These are phyloP conservation scores for Lindbergichthys nudifrons DNA, from an alignment of 2,797 vertebrate genomes.

Conservation along the genomic window DNA sequence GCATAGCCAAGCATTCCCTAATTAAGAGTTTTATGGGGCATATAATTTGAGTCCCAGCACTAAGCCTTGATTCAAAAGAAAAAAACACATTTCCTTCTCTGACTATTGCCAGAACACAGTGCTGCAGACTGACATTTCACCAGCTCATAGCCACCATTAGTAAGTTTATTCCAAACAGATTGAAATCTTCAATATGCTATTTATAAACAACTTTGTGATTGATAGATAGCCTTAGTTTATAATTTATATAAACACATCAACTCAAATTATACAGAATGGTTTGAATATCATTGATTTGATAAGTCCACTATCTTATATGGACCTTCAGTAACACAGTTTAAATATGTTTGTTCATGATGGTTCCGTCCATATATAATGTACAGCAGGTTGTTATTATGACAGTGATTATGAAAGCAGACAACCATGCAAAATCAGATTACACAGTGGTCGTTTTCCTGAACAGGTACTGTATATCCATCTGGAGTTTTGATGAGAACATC, in stretches of 20 bases:
- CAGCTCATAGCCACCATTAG: slow-evolving; percentile 19
- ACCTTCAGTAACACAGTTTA: slow-evolving; percentile 10
- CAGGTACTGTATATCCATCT: slow-evolving; percentile 57
- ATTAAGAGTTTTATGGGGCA: slow-evolving; percentile 86
- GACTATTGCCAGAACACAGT: slow-evolving; percentile 42
- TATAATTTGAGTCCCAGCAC: slow-evolving; percentile 82
- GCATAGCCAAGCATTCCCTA: slow-evolving; percentile 71
- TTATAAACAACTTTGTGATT: slow-evolving; percentile 8
- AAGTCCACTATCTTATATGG: slow-evolving; percentile 1
- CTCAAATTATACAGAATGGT: background rate
- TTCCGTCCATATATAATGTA: slow-evolving; percentile 13
- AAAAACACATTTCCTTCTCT: slow-evolving; percentile 61
- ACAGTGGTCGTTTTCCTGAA: slow-evolving; percentile 39
- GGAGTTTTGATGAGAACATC: slow-evolving; percentile 53
- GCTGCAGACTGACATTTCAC: slow-evolving; percentile 23
- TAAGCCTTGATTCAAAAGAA: slow-evolving; percentile 79
- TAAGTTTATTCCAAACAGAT: slow-evolving; percentile 21
- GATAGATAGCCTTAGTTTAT: background rate
- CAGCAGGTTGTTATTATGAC: slow-evolving; percentile 45
- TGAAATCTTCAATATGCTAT: slow-evolving; percentile 10
- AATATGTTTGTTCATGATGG: background rate
- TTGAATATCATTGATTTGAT: slow-evolving; percentile 13
- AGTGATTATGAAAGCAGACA: slow-evolving; percentile 45
- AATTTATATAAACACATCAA: background rate
- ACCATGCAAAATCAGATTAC: slow-evolving; percentile 10